These are phyloP conservation scores for Pseudopodoces humilis DNA, from an alignment of 2,113 vertebrate species.

Conservation along the genomic window DNA sequence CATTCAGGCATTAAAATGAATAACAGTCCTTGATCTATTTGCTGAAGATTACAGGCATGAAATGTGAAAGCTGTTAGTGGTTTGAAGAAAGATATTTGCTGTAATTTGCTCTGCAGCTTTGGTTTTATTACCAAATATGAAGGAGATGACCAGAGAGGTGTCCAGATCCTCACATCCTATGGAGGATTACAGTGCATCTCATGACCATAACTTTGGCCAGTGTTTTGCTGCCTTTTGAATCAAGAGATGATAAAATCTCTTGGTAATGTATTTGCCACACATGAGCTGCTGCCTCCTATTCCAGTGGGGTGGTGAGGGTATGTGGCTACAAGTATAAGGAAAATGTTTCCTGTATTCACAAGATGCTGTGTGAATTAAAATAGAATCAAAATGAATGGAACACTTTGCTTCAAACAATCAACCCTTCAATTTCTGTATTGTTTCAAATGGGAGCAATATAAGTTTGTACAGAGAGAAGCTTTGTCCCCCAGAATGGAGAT, in stretches of 20 bases:
- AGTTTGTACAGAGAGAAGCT: neutral
- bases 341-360: neutral
- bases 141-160: neutral
- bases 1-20: slow-evolving; percentile 61
- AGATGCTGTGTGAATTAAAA: neutral
- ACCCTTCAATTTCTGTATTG: neutral
- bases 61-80: slow-evolving; percentile 38
- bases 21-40: slow-evolving; percentile 58
- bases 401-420: neutral
- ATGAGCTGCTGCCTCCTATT: neutral
- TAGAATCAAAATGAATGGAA: neutral
- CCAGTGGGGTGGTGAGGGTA: neutral
- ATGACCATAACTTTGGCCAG: neutral
- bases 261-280: neutral
- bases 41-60: slow-evolving; percentile 31
- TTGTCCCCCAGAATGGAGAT: neutral
- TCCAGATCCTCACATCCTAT: neutral
- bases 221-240: neutral
- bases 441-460: neutral
- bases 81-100: slow-evolving; percentile 21
- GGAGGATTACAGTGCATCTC: neutral
- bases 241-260: neutral
- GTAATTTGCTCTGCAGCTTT: neutral
- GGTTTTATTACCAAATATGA: neutral
- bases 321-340: neutral